phyloP scores from a whole-genome alignment of 1,140 invertebrate species.

The Antheraea pernyi region DNA sequence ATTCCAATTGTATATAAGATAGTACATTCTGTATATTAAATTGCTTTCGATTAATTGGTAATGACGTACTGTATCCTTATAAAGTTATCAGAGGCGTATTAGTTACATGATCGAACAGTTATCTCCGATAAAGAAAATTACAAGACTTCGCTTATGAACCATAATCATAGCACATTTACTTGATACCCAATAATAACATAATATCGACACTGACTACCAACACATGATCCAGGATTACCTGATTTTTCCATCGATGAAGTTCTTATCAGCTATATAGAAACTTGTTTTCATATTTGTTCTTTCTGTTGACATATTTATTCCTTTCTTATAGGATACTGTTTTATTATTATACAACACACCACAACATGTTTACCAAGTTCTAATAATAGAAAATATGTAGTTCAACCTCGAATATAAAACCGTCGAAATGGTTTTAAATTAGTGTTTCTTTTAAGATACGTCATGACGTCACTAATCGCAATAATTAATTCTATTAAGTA shows the following conservation, averaged over 20 bases:
- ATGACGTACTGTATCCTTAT: not conserved
- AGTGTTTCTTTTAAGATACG: not conserved
- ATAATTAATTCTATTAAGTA: not conserved
- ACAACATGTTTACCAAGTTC: too few species aligned
- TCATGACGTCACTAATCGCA: not conserved
- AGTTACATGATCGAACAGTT: not conserved
- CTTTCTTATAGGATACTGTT: too few species aligned
- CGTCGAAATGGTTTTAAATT: not conserved
- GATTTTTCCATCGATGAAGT: not conserved
- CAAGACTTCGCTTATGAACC: not conserved
- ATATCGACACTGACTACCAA: not conserved
- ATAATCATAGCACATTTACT: conserved; percentile 2
- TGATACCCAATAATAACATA: not conserved
- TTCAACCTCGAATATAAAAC: not conserved
- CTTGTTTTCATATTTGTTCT: too few species aligned
- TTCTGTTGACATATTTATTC: too few species aligned
- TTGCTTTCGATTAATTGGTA: not conserved
- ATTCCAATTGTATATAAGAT: too few species aligned
- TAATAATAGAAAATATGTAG: not conserved
- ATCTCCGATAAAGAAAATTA: not conserved
- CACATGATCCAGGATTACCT: not conserved
- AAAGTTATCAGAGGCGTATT: not conserved
- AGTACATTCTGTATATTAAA: too few species aligned
- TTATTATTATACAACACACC: too few species aligned
- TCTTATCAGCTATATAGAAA: too few species aligned